These are phyloP conservation scores for Falcaria lacertinaria DNA, from an alignment of 2,888 invertebrate genomes.

Conservation along the genomic window DNA sequence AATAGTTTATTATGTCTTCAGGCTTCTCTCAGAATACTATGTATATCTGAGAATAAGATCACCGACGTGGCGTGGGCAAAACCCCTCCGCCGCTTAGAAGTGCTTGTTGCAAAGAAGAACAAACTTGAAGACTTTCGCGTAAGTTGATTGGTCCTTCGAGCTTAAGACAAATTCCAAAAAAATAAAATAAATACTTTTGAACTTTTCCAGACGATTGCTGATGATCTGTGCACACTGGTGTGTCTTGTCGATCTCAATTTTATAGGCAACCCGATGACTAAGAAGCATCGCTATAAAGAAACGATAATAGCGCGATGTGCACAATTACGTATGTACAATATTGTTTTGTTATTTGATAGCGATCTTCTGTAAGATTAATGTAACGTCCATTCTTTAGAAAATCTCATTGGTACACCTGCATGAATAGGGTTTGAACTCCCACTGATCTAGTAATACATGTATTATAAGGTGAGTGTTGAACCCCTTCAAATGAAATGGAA, in stretches of 20 bases:
- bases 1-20: conserved; percentile 37
- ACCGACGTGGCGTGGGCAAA: conserved; percentile 72
- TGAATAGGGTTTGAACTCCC: too few relatives aligned
- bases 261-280: conserved; percentile 82
- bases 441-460: too few relatives aligned
- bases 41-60: conserved; percentile 83
- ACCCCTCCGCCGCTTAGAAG: conserved; percentile 72
- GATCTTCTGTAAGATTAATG: too few relatives aligned
- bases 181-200: background rate
- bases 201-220: conserved; percentile 66
- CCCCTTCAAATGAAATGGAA: too few relatives aligned
- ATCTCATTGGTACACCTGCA: too few relatives aligned
- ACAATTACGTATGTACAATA: conserved; percentile 79
- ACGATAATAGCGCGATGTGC: conserved; percentile 82
- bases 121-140: conserved; percentile 74
- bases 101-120: conserved; percentile 80
- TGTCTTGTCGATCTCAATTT: conserved; percentile 79
- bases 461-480: too few relatives aligned
- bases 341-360: too few relatives aligned
- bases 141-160: conserved; percentile 4
- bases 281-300: conserved; percentile 83
- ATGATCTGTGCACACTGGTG: conserved; percentile 75
- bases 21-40: conserved; percentile 79
- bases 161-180: background rate
- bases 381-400: too few relatives aligned